Evolutionary conservation across 2,113 vertebrate species (phyloP).

Genomic region (Hipposideros armiger): DNA sequence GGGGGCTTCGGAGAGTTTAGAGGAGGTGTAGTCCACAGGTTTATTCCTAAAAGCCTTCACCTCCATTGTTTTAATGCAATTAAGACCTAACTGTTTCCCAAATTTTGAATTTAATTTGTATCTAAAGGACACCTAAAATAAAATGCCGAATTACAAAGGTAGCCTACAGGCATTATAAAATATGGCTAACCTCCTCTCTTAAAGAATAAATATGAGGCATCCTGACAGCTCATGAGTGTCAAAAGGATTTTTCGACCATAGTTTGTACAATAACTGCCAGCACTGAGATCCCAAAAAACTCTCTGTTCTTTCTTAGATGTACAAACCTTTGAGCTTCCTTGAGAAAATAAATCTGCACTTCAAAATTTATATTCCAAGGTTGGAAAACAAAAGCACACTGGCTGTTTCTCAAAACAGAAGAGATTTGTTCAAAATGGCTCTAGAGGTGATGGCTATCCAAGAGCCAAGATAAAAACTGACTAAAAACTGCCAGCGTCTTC

Average conservation of each 20-base stretch:
- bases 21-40: no score
- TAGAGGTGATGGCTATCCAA: background rate
- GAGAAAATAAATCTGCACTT: slow-evolving; percentile 37
- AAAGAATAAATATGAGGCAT: background rate
- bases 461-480: background rate
- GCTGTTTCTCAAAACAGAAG: background rate
- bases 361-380: background rate
- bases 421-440: background rate
- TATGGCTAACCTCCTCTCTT: background rate
- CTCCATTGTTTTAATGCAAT: background rate
- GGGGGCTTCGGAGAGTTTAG: background rate
- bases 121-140: background rate
- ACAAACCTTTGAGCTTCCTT: background rate
- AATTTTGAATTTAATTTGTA: background rate
- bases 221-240: background rate
- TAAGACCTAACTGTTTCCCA: background rate
- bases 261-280: background rate
- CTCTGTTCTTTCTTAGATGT: background rate
- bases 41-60: no score
- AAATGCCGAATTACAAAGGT: background rate
- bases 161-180: background rate
- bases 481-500: background rate
- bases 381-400: background rate
- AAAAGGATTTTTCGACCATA: background rate
- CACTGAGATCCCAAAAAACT: background rate